Conservation (phyloP, 2,888 invertebrate species). For the Calameuta pallipes region DNA sequence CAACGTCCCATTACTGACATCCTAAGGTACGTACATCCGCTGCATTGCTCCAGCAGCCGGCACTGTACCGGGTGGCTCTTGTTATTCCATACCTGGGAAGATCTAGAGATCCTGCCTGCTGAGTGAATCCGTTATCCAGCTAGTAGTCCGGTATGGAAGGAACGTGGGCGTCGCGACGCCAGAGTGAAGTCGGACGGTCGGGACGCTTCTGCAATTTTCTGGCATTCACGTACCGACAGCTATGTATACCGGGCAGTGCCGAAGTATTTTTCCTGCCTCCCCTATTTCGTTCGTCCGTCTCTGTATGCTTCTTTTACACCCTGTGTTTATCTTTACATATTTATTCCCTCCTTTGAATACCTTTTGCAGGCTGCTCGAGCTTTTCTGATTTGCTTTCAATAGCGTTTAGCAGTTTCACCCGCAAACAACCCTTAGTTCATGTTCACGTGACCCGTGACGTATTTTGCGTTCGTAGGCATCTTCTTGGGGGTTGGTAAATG, state of each 20-base stretch:
- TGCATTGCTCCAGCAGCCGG: not conserved
- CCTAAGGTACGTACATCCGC: not conserved
- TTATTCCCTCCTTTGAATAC: not conserved
- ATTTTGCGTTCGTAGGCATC: not conserved
- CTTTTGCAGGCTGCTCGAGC: not conserved
- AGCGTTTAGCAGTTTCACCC: not conserved
- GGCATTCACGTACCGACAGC: conserved; percentile 37
- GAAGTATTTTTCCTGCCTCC: conserved; percentile 13
- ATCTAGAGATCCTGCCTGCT: not conserved
- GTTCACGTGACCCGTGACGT: not conserved
- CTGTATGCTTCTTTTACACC: not conserved
- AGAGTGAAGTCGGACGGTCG: conserved; percentile 13
- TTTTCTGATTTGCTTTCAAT: not conserved
- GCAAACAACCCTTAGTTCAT: not conserved
- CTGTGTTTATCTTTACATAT: not conserved
- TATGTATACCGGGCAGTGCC: not conserved
- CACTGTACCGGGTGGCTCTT: not conserved
- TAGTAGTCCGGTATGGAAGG: not conserved
- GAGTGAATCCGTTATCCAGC: not conserved
- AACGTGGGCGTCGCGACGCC: not conserved
- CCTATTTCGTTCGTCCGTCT: conserved; percentile 11
- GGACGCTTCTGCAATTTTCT: conserved; percentile 45
- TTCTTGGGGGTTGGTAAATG: no score
- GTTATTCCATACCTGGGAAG: not conserved
- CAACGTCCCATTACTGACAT: not conserved